These are phyloP conservation scores for Apamea anceps DNA, from an alignment of 2,888 invertebrate species.

Conservation along the genomic window DNA sequence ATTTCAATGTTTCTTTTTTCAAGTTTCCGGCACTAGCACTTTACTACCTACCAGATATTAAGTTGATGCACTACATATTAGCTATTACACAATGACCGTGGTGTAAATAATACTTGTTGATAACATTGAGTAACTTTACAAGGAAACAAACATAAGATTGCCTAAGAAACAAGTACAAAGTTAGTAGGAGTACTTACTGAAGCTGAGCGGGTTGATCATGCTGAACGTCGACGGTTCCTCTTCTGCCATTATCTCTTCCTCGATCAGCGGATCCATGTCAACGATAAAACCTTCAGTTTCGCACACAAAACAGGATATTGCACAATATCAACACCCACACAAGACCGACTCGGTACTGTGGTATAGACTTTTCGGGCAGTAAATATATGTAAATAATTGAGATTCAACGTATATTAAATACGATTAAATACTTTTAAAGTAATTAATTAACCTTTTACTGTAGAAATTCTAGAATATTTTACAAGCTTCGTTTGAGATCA, in stretches of 20 bases:
- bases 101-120: neutral
- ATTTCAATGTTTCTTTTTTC: neutral
- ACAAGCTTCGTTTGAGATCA: conserved; percentile 12
- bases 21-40: neutral
- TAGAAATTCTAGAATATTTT: conserved; percentile 42
- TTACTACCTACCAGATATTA: neutral
- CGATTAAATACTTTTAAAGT: conserved; percentile 3
- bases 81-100: neutral
- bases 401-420: conserved; percentile 11
- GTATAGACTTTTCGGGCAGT: neutral
- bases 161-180: too few species aligned
- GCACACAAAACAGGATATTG: conserved; percentile 50
- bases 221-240: conserved; percentile 44
- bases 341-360: neutral
- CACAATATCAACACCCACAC: conserved; percentile 52
- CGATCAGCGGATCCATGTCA: conserved; percentile 69
- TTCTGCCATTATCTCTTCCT: conserved; percentile 60
- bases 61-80: neutral
- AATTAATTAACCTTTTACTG: conserved; percentile 2
- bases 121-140: neutral
- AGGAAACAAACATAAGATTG: neutral
- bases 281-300: conserved; percentile 18
- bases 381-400: conserved; percentile 20
- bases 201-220: conserved; percentile 71
- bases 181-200: conserved; percentile 66